Base-by-base conservation (phyloP, 2,113 vertebrate species). In the Notiomystis cincta region DNA sequence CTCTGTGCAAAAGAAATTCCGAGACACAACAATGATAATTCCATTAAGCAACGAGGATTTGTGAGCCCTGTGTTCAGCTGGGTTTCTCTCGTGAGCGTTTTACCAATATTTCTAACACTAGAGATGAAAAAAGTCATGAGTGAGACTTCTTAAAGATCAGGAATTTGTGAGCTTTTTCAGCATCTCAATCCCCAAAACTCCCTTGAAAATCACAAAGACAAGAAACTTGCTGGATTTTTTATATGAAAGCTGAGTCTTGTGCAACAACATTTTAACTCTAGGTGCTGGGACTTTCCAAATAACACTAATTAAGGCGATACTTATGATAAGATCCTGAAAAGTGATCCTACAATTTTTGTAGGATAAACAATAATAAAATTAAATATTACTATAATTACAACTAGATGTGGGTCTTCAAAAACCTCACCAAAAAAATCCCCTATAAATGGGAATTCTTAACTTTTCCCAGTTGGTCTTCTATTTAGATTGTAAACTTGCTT, bases 231-330 rank as follows among this genome's bases (percentile, higher is more conserved):
- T 5, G 14, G 38, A 0, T 28, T 61, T 85, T 76, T 65, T 25
- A 38, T 35, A 47, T n/a, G 31, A 82, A 86, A 92, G 24, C 31
- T 22, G 65, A 71, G n/a, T 79, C 70, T 87, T 67, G 33, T 33
- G 50, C 76, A 95, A 80, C 28, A 27, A 80, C 28, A 27, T 10
- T 57, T 87, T 38, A 78, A 89, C 45, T 72, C 23, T 27, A 54
- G 51, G 42, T 66, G 73, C 64, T 51, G 93, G 93, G 96, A 86
- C 87, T 96, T 95, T 95, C 82, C 90, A 90, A 93, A 73, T 33
- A 66, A 27, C 37, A 7, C 22, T 54, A 85, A 87, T 91, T 85
- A 93, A 65, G 0, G 1, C 27, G 70, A 76, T 22, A 25, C 12
- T 62, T 24, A 2, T 0, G 17, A 86, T 80, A 80, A 94, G 62